Evolutionary conservation across 2,888 invertebrate genomes (phyloP).

Genomic region (Macroteleia sp.): DNA sequence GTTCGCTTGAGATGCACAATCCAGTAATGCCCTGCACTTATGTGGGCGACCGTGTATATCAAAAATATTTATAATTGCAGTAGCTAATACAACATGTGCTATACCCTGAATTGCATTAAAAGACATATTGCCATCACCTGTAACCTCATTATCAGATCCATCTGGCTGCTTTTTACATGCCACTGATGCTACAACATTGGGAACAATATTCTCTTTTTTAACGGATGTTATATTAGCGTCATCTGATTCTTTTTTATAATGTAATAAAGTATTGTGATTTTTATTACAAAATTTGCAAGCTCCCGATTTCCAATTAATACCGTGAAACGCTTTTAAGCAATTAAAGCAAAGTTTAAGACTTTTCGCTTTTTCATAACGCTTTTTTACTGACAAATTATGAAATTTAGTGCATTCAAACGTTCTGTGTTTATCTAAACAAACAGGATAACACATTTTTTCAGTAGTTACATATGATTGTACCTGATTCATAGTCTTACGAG

Average conservation of each 20-base stretch:
- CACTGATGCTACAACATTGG: neutral
- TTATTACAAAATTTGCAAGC: constrained; percentile 10
- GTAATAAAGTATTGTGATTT: constrained; percentile 23
- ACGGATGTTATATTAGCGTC: neutral
- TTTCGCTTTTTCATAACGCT: neutral
- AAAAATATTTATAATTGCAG: neutral
- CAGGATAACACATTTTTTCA: neutral
- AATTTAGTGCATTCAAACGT: constrained; percentile 3
- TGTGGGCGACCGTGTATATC: neutral
- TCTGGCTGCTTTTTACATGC: neutral
- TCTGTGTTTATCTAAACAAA: neutral
- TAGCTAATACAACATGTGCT: neutral
- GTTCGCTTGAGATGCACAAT: too few species aligned
- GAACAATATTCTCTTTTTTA: neutral
- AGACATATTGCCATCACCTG: neutral
- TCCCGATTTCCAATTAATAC: neutral
- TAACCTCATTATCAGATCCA: neutral
- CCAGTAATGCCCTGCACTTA: too few species aligned
- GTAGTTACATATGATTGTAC: constrained; percentile 1
- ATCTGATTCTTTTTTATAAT: neutral
- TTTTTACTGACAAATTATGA: neutral
- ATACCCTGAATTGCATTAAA: neutral
- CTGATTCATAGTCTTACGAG: neutral
- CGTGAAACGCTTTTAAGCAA: constrained; percentile 3
- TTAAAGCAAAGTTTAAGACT: constrained; percentile 2